A percentile compares a stretch with the other conserved stretches of the same genome.
phyloP scores from a whole-genome alignment of 2,113 vertebrate genomes.

The Caracal caracal region DNA sequence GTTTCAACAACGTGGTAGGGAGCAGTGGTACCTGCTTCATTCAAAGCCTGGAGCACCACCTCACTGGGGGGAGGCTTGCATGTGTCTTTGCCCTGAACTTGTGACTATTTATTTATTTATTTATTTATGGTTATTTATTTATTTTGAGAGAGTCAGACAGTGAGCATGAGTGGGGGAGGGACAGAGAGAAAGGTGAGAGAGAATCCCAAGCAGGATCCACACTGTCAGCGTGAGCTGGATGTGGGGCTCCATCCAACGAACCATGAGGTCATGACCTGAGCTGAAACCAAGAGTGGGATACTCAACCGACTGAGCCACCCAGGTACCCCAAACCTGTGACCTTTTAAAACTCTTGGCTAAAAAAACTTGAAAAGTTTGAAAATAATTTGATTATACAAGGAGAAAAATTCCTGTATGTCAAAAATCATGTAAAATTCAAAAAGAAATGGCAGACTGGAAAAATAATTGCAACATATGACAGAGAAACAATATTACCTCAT shows the following conservation, averaged over 20 bases:
- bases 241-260: no score
- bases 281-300: no score
- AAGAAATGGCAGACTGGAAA: not conserved
- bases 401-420: not conserved
- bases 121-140: no score
- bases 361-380: conserved; percentile 1
- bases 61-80: not conserved
- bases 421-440: conserved; percentile 31
- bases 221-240: no score
- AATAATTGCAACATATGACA: not conserved
- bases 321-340: not conserved
- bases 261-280: no score
- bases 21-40: not conserved
- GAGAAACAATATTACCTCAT: not conserved
- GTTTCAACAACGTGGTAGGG: not conserved
- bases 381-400: not conserved
- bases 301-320: no score
- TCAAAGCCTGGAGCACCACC: not conserved
- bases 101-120: not conserved
- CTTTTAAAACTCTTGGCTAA: not conserved
- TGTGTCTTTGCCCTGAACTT: not conserved
- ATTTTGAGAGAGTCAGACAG: no score
- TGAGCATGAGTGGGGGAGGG: no score
- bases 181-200: no score
- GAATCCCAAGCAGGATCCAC: no score